These are phyloP conservation scores for Caenorhabditis remanei DNA, from an alignment of 1,140 invertebrate genomes.

Conservation along the genomic window DNA sequence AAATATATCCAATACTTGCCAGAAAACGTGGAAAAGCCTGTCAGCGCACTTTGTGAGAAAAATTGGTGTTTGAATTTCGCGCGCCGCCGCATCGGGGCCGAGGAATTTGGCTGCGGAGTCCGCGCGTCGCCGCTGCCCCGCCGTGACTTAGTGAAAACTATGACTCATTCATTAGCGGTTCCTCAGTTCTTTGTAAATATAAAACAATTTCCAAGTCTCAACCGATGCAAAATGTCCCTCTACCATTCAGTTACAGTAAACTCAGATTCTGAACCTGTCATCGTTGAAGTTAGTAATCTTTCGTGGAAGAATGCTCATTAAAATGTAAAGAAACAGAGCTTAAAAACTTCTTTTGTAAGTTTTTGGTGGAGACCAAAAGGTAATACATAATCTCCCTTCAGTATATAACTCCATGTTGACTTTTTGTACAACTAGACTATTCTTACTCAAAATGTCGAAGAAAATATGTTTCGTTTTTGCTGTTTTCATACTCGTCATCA, in stretches of 20 bases:
- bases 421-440: neutral
- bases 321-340: no score
- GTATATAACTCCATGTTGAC: neutral
- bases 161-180: no score
- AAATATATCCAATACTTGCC: no score
- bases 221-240: conserved; percentile 19
- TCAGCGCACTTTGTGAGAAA: no score
- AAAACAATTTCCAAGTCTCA: neutral
- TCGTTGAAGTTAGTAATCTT: neutral
- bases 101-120: no score
- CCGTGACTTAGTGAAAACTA: no score
- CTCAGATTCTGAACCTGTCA: neutral
- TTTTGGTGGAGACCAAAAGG: conserved; percentile 29
- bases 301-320: neutral
- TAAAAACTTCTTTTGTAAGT: no score
- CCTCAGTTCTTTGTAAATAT: no score
- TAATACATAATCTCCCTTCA: neutral
- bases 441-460: neutral
- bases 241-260: neutral
- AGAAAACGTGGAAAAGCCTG: no score
- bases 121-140: no score
- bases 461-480: neutral
- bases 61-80: no score
- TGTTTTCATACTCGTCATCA: neutral
- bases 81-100: no score